Base-by-base conservation (phyloP, 2,797 vertebrate genomes). In the Pantherophis vulpinus region DNA sequence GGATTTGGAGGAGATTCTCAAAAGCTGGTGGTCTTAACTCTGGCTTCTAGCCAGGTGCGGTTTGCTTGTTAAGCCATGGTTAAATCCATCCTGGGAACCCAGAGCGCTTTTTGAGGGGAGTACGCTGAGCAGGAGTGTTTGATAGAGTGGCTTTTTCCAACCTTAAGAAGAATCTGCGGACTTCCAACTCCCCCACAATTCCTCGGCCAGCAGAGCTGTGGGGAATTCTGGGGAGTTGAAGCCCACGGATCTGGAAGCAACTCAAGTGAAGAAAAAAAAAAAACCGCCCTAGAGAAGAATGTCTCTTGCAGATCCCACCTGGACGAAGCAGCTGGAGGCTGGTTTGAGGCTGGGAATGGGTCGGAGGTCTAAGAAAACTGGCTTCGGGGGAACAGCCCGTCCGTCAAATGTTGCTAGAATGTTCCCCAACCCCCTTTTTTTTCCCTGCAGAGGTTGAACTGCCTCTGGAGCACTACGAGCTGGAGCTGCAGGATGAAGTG, bases 391-490 rank as follows among this genome's bases (percentile, higher is more conserved):
- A 32, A 23, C 74, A 11, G 37, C 9, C 2, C 0, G 0, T 23
- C 18, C 1, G 18, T 4, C 74, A 42, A 42, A 2, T 3, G 3
- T 79, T 9, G 8, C 32, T 79, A 23, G 74, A 42, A 6, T 1
- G 27, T 90, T 70, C 3, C 27, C 27, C 16, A 25, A 0, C 23
- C 23, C 25, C 25, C 47, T 4, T 12, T 63, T 29, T 29, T 13
- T 1, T 94, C 89, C 37, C 91, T 95, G 91, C 95, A 97, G 96
- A 97, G 61, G 88, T 97, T 55, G 89, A 87, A 10, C 94, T 98
- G 94, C 97, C 96, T 90, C 94, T 97, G 66, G 95, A 96, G 55
- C 97, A 97, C 93, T 97, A 97, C 55, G 92, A 94, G 20, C 93
- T 97, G 91, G 86, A 96, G 56, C 92, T 96, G 27, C 96, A 96